These are phyloP conservation scores for Lacerta agilis DNA, from an alignment of 2,797 vertebrate species.

Conservation along the genomic window DNA sequence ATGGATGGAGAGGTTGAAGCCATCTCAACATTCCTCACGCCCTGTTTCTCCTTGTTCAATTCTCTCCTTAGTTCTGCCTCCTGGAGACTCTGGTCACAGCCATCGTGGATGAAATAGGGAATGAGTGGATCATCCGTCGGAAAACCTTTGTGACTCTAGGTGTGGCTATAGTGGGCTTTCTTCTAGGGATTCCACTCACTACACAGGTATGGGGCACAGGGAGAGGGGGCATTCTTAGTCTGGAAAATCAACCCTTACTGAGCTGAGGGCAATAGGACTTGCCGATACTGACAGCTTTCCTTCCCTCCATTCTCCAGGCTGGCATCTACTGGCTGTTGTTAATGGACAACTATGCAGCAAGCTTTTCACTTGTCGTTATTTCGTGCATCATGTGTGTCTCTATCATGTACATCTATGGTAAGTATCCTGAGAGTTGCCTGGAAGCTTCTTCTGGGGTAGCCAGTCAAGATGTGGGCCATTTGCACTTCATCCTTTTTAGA, in stretches of 20 bases:
- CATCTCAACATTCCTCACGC: neutral
- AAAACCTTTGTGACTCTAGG: conserved; percentile 91
- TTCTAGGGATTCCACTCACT: conserved; percentile 93
- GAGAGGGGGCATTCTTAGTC: neutral
- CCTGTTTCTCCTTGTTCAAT: neutral
- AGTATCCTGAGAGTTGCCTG: conserved; percentile 50
- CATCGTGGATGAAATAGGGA: conserved; percentile 95
- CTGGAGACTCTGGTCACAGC: conserved; percentile 96
- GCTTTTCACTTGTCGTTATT: conserved; percentile 97
- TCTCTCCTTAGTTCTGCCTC: conserved; percentile 88
- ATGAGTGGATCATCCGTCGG: conserved; percentile 94
- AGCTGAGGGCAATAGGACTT: neutral
- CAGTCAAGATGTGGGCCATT: neutral
- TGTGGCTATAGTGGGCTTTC: conserved; percentile 90
- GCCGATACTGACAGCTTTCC: neutral
- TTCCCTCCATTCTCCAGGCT: conserved; percentile 80
- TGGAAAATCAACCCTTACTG: neutral
- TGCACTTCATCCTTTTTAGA: neutral
- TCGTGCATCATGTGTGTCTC: conserved; percentile 99
- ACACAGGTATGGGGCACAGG: conserved; percentile 82
- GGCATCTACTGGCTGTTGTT: conserved; percentile 98
- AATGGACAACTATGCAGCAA: conserved; percentile 98
- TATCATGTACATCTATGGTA: conserved; percentile 98
- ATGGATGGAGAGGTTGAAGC: neutral
- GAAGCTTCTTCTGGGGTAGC: neutral